Conservation (phyloP, 2,888 invertebrate genomes). For the Atethmia centrago region DNA sequence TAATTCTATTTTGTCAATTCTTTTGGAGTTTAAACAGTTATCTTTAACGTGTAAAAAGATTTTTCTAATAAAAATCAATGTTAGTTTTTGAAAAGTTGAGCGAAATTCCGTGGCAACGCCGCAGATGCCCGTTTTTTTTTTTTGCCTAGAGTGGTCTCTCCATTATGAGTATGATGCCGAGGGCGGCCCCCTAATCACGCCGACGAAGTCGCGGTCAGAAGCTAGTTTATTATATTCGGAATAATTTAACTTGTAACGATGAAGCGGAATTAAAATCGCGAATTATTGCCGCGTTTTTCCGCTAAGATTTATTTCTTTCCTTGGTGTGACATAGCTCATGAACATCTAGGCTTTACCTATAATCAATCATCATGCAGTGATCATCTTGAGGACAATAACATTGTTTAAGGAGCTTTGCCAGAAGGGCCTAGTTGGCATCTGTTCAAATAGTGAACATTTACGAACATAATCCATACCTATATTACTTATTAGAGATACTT, state of each 20-base stretch:
- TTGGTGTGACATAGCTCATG: background rate
- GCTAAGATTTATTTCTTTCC: background rate
- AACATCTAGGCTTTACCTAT: background rate
- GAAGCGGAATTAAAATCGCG: background rate
- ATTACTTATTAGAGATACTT: too few relatives aligned
- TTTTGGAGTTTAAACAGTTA: background rate
- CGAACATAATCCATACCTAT: too few relatives aligned
- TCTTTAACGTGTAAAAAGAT: too few relatives aligned
- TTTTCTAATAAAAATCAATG: too few relatives aligned
- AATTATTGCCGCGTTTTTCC: background rate
- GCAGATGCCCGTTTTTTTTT: background rate
- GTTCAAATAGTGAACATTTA: too few relatives aligned
- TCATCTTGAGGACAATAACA: constrained; percentile 5
- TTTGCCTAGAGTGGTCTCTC: too few relatives aligned
- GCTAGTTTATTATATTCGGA: too few relatives aligned
- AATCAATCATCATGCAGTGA: background rate
- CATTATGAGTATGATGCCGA: too few relatives aligned
- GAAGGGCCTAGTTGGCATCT: constrained; percentile 15
- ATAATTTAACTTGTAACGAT: background rate
- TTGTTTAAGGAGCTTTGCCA: background rate
- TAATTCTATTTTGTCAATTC: too few relatives aligned
- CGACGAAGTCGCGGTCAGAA: too few relatives aligned
- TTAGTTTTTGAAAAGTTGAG: background rate
- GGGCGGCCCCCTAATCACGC: too few relatives aligned
- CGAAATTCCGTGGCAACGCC: background rate